These are phyloP conservation scores for Glossosoma conforme DNA, from an alignment of 1,140 invertebrate genomes.

Conservation along the genomic window DNA sequence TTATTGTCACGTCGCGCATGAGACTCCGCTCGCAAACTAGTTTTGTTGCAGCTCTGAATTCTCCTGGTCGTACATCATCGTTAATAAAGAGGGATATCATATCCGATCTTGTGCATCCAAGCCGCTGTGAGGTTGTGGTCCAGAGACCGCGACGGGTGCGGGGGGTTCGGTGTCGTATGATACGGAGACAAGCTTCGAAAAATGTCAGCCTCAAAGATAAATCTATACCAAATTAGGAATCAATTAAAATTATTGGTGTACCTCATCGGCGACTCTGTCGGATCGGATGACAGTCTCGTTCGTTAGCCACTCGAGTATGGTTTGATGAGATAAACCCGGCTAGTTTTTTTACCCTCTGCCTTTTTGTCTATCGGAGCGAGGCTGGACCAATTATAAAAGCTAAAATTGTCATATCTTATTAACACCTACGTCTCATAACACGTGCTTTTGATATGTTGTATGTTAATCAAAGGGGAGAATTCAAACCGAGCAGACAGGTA, in stretches of 20 bases:
- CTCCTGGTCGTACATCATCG: constrained; percentile 6
- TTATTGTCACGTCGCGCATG: neutral
- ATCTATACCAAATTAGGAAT: constrained; percentile 19
- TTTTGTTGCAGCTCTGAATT: neutral
- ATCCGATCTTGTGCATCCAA: neutral
- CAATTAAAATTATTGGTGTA: constrained; percentile 29
- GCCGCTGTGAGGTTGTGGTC: neutral
- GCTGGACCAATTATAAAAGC: constrained; percentile 27
- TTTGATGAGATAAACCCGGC: constrained; percentile 15
- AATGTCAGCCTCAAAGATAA: constrained; percentile 21
- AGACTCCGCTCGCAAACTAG: neutral
- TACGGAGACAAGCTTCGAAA: neutral
- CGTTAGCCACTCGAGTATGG: constrained; percentile 8
- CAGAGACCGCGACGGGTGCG: neutral
- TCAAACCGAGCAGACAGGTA: too few relatives aligned
- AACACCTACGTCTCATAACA: constrained; percentile 10
- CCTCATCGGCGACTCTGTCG: constrained; percentile 5
- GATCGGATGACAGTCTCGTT: constrained; percentile 9
- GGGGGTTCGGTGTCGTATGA: constrained; percentile 6
- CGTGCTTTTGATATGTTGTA: neutral
- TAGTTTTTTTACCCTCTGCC: constrained; percentile 8
- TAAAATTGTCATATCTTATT: constrained; percentile 28
- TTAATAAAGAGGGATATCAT: constrained; percentile 14
- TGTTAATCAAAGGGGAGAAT: too few relatives aligned
- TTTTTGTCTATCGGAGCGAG: constrained; percentile 2